Conservation (phyloP, 2,113 vertebrate genomes). For the Pedionomus torquatus region DNA sequence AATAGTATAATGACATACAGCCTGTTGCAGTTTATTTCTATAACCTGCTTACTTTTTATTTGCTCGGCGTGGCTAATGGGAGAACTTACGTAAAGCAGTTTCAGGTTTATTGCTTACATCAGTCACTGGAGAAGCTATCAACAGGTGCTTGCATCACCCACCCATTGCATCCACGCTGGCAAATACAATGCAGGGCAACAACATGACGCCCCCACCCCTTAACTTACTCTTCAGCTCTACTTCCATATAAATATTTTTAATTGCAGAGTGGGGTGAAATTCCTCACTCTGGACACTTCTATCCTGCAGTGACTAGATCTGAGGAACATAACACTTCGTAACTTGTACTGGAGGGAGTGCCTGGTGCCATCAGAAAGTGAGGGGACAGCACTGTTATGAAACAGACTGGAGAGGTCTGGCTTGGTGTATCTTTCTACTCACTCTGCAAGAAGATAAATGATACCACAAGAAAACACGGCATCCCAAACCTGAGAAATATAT, state of each 20-base stretch:
- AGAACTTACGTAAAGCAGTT: neutral
- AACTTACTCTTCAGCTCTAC: neutral
- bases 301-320: neutral
- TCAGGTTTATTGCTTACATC: constrained; percentile 33
- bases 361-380: neutral
- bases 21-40: constrained; percentile 34
- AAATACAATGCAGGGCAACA: constrained; percentile 32
- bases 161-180: neutral
- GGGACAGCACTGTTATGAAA: neutral
- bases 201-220: neutral
- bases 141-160: constrained; percentile 45
- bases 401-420: neutral
- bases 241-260: neutral
- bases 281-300: neutral
- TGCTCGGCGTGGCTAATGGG: constrained; percentile 19
- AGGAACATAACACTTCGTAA: neutral
- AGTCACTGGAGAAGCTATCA: neutral
- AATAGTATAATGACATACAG: neutral
- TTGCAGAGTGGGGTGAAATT: neutral
- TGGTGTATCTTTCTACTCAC: neutral
- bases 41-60: constrained; percentile 44
- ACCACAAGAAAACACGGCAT: neutral
- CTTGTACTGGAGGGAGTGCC: neutral
- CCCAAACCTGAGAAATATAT: neutral
- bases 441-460: neutral